Conservation (phyloP, 2,113 vertebrate species). For the Apteryx owenii region DNA sequence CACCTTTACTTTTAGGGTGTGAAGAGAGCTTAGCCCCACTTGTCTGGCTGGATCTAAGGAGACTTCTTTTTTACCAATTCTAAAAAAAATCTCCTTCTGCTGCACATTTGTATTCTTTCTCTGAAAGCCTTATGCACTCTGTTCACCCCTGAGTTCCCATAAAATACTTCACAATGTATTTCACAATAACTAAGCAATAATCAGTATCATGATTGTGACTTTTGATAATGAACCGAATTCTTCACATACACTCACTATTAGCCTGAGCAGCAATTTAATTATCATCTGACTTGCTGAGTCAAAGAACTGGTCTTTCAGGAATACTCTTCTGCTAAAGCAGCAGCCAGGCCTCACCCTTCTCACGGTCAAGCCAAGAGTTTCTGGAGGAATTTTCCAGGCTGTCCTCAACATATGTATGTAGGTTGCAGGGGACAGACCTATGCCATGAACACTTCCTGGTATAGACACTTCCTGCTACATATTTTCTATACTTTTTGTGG, state of each 20-base stretch:
- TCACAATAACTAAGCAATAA: constrained; percentile 39
- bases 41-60: background rate
- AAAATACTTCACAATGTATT: background rate
- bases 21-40: background rate
- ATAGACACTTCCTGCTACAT: background rate
- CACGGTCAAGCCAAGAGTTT: background rate
- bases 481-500: background rate
- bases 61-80: background rate
- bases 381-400: background rate
- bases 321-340: background rate
- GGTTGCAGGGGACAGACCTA: background rate
- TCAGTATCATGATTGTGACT: background rate
- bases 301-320: constrained; percentile 66
- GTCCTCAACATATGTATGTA: rapidly evolving
- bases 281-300: constrained; percentile 23
- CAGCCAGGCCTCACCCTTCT: constrained; percentile 1
- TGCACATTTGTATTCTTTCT: background rate
- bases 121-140: background rate
- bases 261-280: background rate
- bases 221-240: constrained; percentile 51
- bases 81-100: background rate
- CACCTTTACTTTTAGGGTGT: background rate
- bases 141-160: constrained; percentile 12
- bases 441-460: background rate
- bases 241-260: constrained; percentile 1